Evolutionary conservation across 2,888 invertebrate species (phyloP), one percentile per base, ranked within the genome.

Genomic region (Drosophila tanythrix): DNA sequence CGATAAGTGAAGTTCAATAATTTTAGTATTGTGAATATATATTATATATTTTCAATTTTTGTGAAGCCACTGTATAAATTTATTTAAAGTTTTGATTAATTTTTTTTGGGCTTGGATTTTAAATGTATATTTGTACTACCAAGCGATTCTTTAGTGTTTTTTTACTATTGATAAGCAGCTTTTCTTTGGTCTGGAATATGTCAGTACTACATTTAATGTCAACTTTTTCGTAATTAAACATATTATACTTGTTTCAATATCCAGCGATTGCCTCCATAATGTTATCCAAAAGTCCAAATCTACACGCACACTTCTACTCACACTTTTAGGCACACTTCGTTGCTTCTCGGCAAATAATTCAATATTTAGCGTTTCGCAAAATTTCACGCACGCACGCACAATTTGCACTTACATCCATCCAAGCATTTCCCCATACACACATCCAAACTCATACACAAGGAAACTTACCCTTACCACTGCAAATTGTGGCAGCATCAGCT

Each of bases 351-450:
- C 60, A 65, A 81, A 69, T 77, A 81, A 81, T 74, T 79, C 57
- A 72, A 75, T 72, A 75, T 78, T 75, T 79, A 81, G 78, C 70
- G 60, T 63, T 65, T 36, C 69, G 46, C 40, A 67, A 76, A 70
- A 75, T 82, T 68, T 57, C 66, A 70, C 65, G 67, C 79, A 78
- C 78, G 71, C 64, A 69, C 71, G 63, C 81, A 81, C 75, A 75
- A 35, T 65, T 10, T 62, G 50, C 64, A 71, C 63, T 62, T 53
- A 38, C 48, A 68, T 21, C 13, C 36, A 51, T 38, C 43, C 59
- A 51, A 25, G 13, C 53, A 51, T 38, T n/a, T 35, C 38, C 38
- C 7, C n/a, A 38, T 38, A 29, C 27, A 38, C 56, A 38, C 27
- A 56, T 56, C 25, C 2, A 36, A 18, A 50, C 21, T 31, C 13